These are phyloP conservation scores for Agrochola litura DNA, from an alignment of 2,888 invertebrate genomes.

Conservation along the genomic window DNA sequence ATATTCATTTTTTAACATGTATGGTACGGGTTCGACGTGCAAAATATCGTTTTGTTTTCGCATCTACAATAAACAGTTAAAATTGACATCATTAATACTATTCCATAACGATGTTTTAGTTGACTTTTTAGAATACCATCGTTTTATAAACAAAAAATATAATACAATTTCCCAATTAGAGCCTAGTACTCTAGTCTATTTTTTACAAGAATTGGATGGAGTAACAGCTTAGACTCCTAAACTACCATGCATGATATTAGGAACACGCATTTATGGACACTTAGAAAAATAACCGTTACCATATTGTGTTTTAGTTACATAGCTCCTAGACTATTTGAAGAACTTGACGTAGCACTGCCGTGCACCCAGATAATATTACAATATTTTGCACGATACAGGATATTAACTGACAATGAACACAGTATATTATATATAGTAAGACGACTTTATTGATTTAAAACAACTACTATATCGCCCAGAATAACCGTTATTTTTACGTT, in stretches of 20 bases:
- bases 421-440: conserved; percentile 49
- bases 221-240: conserved; percentile 35
- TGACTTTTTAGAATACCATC: conserved; percentile 14
- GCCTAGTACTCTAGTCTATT: conserved; percentile 44
- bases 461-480: conserved; percentile 57
- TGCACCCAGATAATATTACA: conserved; percentile 27
- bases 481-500: not conserved
- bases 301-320: conserved; percentile 26
- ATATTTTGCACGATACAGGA: conserved; percentile 57
- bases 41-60: conserved; percentile 44
- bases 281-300: conserved; percentile 49
- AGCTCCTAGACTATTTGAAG: conserved; percentile 26
- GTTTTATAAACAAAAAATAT: conserved; percentile 24
- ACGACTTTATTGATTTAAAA: conserved; percentile 45
- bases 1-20: conserved; percentile 27
- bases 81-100: conserved; percentile 49
- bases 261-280: conserved; percentile 50
- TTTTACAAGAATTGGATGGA: conserved; percentile 33
- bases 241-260: conserved; percentile 52
- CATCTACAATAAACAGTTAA: conserved; percentile 31
- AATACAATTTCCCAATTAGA: conserved; percentile 18
- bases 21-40: conserved; percentile 45
- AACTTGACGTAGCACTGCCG: conserved; percentile 21
- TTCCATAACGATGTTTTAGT: conserved; percentile 36
- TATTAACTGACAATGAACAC: conserved; percentile 58